phyloP scores from a whole-genome alignment of 2,113 vertebrate genomes.

The Rhodinocichla rosea region DNA sequence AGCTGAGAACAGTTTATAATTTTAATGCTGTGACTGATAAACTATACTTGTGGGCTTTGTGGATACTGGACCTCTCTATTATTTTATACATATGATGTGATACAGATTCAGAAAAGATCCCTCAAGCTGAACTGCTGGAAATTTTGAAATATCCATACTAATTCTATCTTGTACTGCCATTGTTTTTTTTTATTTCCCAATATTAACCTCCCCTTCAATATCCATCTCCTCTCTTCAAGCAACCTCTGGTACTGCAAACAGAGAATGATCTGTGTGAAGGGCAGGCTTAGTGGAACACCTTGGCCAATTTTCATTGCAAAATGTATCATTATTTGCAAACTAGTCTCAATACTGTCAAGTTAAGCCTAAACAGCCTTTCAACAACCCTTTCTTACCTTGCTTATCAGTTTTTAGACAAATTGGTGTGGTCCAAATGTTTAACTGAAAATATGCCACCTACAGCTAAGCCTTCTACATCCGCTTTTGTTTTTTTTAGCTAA shows the following conservation, averaged over 20 bases:
- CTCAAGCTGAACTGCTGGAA: not conserved
- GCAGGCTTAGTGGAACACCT: not conserved
- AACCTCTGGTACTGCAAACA: not conserved
- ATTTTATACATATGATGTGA: not conserved
- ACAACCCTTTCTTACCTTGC: not conserved
- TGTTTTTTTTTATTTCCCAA: not conserved
- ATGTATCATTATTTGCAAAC: not conserved
- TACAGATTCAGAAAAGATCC: not conserved
- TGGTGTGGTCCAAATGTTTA: not conserved
- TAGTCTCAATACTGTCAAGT: not conserved
- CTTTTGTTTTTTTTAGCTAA: conserved; percentile 35
- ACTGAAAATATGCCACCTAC: not conserved
- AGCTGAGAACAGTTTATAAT: not conserved
- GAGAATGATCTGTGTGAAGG: not conserved
- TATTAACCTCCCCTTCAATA: not conserved
- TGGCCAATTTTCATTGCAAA: not conserved
- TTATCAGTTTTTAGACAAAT: not conserved
- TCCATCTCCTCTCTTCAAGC: not conserved
- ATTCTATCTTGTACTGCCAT: not conserved
- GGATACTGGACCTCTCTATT: not conserved
- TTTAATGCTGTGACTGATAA: not conserved
- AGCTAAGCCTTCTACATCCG: not conserved
- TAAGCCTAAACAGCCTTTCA: not conserved
- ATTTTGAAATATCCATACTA: not conserved
- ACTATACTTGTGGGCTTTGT: not conserved